A percentile compares a stretch with the other conserved stretches of the same genome.
phyloP scores from a whole-genome alignment of 2,113 vertebrate genomes.

The Urocitellus parryii region DNA sequence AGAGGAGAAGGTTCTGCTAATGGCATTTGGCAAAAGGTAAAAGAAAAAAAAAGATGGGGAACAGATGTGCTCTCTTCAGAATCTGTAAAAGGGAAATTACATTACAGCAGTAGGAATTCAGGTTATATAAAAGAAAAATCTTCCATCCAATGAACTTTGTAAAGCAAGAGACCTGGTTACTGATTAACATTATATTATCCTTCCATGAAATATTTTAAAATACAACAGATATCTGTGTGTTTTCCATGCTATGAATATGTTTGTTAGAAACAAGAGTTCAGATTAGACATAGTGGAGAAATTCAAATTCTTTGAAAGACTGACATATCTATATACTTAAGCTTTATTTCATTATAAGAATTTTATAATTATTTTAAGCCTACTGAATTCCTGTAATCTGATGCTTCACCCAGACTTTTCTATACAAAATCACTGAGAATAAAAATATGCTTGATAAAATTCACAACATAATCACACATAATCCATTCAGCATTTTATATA shows the following conservation, averaged over 20 bases:
- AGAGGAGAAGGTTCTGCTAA: slow-evolving; percentile 57
- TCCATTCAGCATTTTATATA: neutral
- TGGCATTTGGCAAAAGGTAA: slow-evolving; percentile 64
- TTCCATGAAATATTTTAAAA: slow-evolving; percentile 58
- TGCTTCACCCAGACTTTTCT: neutral
- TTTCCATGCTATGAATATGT: neutral
- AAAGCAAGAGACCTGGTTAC: slow-evolving; percentile 24
- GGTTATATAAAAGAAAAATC: slow-evolving; percentile 66
- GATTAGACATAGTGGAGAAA: neutral
- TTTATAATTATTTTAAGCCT: slow-evolving; percentile 44
- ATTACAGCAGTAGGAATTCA: slow-evolving; percentile 66
- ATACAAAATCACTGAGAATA: slow-evolving; percentile 3
- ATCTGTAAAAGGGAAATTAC: slow-evolving; percentile 68
- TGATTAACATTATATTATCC: neutral
- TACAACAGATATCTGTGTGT: neutral
- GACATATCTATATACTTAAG: neutral
- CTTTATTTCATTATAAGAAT: slow-evolving; percentile 34
- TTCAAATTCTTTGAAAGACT: slow-evolving; percentile 25
- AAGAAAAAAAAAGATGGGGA: slow-evolving; percentile 55
- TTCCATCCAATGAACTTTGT: slow-evolving; percentile 30
- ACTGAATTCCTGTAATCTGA: slow-evolving; percentile 6
- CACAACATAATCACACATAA: neutral
- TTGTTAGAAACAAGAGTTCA: slow-evolving; percentile 17
- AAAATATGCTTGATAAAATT: slow-evolving; percentile 14
- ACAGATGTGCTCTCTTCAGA: slow-evolving; percentile 67